phyloP scores from a whole-genome alignment of 1,140 invertebrate genomes.

The Temnothorax curvispinosus region DNA sequence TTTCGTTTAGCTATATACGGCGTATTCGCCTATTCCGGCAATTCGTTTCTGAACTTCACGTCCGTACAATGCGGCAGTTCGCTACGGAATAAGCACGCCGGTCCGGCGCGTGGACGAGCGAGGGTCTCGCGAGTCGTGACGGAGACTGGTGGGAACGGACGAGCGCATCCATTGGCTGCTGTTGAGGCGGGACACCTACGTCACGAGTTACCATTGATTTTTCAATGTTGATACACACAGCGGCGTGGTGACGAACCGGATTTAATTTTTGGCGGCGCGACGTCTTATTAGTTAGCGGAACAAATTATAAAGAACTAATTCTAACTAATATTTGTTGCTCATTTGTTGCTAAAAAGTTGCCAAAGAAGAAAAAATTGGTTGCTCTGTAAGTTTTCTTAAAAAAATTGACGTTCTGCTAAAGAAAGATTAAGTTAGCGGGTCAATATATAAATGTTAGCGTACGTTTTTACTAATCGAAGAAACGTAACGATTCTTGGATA shows the following conservation, averaged over 20 bases:
- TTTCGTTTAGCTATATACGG: background rate
- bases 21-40: constrained; percentile 60
- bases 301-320: no score
- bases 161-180: constrained; percentile 74
- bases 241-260: constrained; percentile 74
- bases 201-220: constrained; percentile 85
- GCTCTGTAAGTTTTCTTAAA: no score
- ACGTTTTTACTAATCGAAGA: no score
- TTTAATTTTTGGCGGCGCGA: constrained; percentile 74
- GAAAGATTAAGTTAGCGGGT: no score
- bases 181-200: constrained; percentile 83
- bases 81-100: constrained; percentile 81
- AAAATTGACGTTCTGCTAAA: no score
- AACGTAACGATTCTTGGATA: no score
- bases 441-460: no score
- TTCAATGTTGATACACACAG: constrained; percentile 83
- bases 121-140: background rate
- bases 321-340: no score
- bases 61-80: constrained; percentile 73
- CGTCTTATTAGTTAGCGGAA: no score
- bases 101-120: constrained; percentile 61
- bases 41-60: constrained; percentile 59
- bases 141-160: constrained; percentile 38
- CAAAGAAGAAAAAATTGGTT: no score
- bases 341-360: no score